These are phyloP conservation scores for Arbacia lixula DNA, from an alignment of 53 echinoderm and acorn worm species.

Conservation along the genomic window DNA sequence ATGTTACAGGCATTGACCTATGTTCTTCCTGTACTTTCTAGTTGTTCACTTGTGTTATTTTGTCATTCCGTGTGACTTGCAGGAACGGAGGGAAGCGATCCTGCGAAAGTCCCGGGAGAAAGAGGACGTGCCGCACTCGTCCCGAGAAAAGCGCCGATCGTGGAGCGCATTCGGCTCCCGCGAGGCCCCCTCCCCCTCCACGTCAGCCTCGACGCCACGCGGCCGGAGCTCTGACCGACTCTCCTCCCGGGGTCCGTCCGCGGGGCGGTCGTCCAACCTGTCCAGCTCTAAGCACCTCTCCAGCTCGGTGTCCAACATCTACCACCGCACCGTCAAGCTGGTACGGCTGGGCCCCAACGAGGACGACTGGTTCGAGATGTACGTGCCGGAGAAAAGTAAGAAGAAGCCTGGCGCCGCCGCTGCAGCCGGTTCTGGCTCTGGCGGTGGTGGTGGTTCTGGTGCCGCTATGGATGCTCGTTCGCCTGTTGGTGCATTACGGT, in stretches of 20 bases:
- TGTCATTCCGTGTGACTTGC: no score
- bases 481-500: constrained; percentile 50
- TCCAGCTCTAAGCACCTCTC: constrained; percentile 84
- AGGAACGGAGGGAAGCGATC: constrained; percentile 89
- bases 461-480: constrained; percentile 72
- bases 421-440: constrained; percentile 37
- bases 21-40: neutral
- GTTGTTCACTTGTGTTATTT: no score
- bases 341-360: constrained; percentile 90
- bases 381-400: constrained; percentile 66
- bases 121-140: constrained; percentile 48
- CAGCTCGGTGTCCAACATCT: constrained; percentile 81
- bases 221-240: constrained; percentile 81
- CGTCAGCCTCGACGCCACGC: constrained; percentile 60
- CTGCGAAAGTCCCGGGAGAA: constrained; percentile 77
- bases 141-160: constrained; percentile 87
- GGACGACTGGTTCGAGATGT: constrained; percentile 98
- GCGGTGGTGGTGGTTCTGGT: constrained; percentile 54
- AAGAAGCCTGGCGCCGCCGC: constrained; percentile 43
- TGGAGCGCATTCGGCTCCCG: constrained; percentile 91
- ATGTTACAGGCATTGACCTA: neutral
- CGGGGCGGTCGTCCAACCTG: constrained; percentile 56
- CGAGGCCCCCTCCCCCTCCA: constrained; percentile 44
- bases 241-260: constrained; percentile 10
- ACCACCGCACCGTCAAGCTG: constrained; percentile 79